Conservation (phyloP, 2,888 invertebrate genomes). For the Isotomurus palustris region DNA sequence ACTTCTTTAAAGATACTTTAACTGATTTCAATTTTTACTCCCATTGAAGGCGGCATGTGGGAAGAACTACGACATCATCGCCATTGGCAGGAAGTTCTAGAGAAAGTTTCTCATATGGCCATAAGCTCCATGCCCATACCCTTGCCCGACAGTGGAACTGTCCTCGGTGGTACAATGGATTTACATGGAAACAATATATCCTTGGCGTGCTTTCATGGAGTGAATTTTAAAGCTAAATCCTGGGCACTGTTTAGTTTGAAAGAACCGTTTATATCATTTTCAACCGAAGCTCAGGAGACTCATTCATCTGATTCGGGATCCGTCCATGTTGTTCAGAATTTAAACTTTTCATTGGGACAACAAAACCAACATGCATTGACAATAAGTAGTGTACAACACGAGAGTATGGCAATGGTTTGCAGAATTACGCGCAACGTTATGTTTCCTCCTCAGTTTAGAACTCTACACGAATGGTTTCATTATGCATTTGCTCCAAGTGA, state of each 20-base stretch:
- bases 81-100: conserved; percentile 89
- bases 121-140: conserved; percentile 55
- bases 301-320: conserved; percentile 59
- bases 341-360: conserved; percentile 82
- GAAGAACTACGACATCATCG: conserved; percentile 64
- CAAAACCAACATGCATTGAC: conserved; percentile 57
- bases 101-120: conserved; percentile 73
- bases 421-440: conserved; percentile 84
- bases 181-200: conserved; percentile 82
- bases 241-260: conserved; percentile 93
- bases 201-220: conserved; percentile 93
- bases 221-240: conserved; percentile 91
- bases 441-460: conserved; percentile 93
- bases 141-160: conserved; percentile 61
- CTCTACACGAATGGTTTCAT: conserved; percentile 91
- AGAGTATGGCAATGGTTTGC: conserved; percentile 91
- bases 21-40: too few species aligned
- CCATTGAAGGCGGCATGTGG: conserved; percentile 33
- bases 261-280: conserved; percentile 87
- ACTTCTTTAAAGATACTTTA: neutral
- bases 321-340: conserved; percentile 81
- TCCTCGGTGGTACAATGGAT: conserved; percentile 83
- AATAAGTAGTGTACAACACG: conserved; percentile 60
- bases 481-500: conserved; percentile 93
- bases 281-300: conserved; percentile 86